Evolutionary conservation across 2,888 invertebrate species (phyloP).

Genomic region (Trichopoda pennipes): DNA sequence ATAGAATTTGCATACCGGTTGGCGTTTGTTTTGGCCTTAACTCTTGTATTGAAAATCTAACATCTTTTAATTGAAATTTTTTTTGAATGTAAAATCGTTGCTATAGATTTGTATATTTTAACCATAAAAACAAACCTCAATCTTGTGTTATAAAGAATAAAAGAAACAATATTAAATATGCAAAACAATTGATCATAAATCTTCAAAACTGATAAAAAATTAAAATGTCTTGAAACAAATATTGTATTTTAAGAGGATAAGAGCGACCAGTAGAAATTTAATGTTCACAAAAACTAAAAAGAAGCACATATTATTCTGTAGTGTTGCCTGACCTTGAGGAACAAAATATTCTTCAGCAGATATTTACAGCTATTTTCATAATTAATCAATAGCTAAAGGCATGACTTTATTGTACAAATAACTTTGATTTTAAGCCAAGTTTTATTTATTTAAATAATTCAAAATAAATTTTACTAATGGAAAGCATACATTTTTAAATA

Average conservation of each 20-base stretch:
- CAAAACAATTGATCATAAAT: conserved; percentile 65
- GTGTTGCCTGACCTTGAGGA: too few relatives aligned
- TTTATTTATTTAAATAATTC: too few relatives aligned
- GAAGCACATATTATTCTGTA: too few relatives aligned
- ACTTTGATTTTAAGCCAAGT: too few relatives aligned
- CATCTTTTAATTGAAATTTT: conserved; percentile 30
- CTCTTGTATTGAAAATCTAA: conserved; percentile 10
- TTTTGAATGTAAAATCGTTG: conserved; percentile 23
- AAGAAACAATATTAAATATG: conserved; percentile 57
- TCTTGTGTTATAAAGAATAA: conserved; percentile 24
- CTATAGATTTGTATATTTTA: neutral
- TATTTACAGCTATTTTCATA: too few relatives aligned
- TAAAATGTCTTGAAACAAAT: conserved; percentile 4
- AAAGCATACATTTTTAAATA: too few relatives aligned
- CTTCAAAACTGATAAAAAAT: conserved; percentile 33
- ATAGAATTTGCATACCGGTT: neutral
- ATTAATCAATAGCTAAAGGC: too few relatives aligned
- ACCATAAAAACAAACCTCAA: conserved; percentile 15
- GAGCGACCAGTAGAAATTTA: conserved; percentile 22
- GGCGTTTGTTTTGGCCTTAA: neutral
- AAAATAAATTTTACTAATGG: too few relatives aligned
- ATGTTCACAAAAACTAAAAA: neutral
- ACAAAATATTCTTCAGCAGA: too few relatives aligned
- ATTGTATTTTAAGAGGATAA: neutral
- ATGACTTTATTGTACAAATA: too few relatives aligned